Percentiles rank a stretch among this genome's conserved stretches.
These are phyloP conservation scores for Ornithoptera priamus DNA, from an alignment of 2,888 invertebrate species.

Conservation along the genomic window DNA sequence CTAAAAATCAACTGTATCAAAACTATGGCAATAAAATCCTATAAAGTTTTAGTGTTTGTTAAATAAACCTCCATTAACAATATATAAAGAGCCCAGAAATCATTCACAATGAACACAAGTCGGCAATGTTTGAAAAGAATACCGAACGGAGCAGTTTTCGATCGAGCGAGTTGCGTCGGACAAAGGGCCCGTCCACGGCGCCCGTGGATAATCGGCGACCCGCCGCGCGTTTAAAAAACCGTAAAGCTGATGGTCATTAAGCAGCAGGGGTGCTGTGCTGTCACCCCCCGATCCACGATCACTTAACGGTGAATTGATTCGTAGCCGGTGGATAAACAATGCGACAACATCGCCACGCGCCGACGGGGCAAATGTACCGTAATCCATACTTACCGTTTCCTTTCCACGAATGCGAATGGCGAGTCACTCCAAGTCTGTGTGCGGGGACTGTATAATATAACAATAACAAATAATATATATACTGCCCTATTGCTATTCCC, in stretches of 20 bases:
- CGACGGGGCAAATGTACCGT: slow-evolving; percentile 67
- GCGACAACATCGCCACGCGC: slow-evolving; percentile 61
- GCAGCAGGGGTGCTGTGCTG: slow-evolving; percentile 51
- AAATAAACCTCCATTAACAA: slow-evolving; percentile 1
- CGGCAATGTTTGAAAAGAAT: slow-evolving; percentile 6
- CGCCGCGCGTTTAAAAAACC: slow-evolving; percentile 62
- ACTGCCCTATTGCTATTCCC: too few species aligned
- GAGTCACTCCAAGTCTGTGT: slow-evolving; percentile 32
- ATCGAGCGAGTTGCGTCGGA: slow-evolving; percentile 48
- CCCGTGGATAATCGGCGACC: slow-evolving; percentile 60
- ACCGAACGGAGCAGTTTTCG: slow-evolving; percentile 59
- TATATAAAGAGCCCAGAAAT: not conserved
- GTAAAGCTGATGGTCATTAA: slow-evolving; percentile 50
- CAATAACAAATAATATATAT: not conserved
- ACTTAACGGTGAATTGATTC: slow-evolving; percentile 71
- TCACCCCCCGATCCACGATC: slow-evolving; percentile 53
- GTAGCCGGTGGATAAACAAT: slow-evolving; percentile 71
- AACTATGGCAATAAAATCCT: not conserved
- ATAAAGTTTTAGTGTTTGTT: not conserved
- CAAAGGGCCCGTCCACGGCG: slow-evolving; percentile 56
- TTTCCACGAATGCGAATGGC: slow-evolving; percentile 33
- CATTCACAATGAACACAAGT: slow-evolving; percentile 29
- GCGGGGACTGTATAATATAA: not conserved
- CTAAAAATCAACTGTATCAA: too few species aligned
- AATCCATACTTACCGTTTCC: slow-evolving; percentile 69